Base-by-base conservation (phyloP, 2,113 vertebrate species). In the Charina bottae region DNA sequence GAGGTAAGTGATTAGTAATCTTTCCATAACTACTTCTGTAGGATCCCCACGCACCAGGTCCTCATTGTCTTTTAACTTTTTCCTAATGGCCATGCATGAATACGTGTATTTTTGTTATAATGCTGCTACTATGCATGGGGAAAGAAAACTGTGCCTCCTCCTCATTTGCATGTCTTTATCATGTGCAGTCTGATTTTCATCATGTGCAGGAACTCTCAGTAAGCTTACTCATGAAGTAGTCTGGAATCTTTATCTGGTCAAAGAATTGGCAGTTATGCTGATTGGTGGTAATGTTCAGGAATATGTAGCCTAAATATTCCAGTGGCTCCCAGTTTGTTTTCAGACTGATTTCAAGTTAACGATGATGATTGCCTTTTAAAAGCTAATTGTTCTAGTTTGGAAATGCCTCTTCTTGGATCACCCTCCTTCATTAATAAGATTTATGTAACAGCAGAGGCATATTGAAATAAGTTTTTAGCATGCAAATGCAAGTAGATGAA, bases 1-100 rank as follows among this genome's bases (percentile, higher is more conserved):
- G 99, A 99, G 99, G 99, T 99, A 97, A 98, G 98, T 92, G 89
- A 11, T 21, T 84, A 59, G 46, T 64, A 64, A 4, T 89, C 33
- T 68, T 60, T 46, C 42, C 90, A 93, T 83, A 90, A 90, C 33
- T 93, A 78, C 17, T 78, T 78, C 72, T 42, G 6, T 6, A 78
- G 33, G 33, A 37, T 37, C 17, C 15, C 7, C 33, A 21, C 72
- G 42, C 19, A 78, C 72, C 33, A n/a, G 92, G 90, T 93, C 88
- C 64, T 49, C 53, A 17, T 93, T 53, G 2, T 91, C 55, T 72
- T 19, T 10, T n/a, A 6, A 33, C 53, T 64, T 58, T 55, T 12
- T 2, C 6, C n/a, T 78, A 89, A 58, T 24, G 83, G 83, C 62
- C 89, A 49, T 49, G 49, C 49, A 49, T 49, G 17, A 42, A 42